Percentiles rank a stretch among this genome's conserved stretches.
These are phyloP conservation scores for Periophthalmus magnuspinnatus DNA, from an alignment of 2,797 vertebrate species.

Conservation along the genomic window DNA sequence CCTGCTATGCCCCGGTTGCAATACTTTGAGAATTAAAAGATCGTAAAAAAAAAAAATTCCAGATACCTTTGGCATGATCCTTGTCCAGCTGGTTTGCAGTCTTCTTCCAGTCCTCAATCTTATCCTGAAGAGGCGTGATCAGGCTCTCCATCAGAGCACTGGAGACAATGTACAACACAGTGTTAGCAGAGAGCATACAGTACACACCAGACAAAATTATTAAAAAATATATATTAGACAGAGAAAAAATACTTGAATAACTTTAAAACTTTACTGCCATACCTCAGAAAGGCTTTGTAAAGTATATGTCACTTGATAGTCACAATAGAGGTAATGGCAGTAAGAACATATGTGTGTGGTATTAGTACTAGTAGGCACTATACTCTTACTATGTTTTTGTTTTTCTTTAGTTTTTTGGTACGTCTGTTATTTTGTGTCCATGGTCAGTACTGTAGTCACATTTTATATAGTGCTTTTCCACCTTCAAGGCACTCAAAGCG, in stretches of 20 bases:
- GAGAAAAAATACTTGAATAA: not conserved
- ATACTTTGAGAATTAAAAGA: not conserved
- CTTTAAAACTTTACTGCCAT: too few relatives aligned
- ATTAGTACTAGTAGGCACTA: too few relatives aligned
- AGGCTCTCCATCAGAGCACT: slow-evolving; percentile 97
- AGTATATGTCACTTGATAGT: too few relatives aligned
- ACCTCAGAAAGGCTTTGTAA: too few relatives aligned
- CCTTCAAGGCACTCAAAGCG: too few relatives aligned
- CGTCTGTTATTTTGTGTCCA: too few relatives aligned
- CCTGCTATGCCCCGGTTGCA: not conserved
- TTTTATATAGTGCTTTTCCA: too few relatives aligned
- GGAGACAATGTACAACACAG: slow-evolving; percentile 3
- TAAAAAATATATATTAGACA: not conserved
- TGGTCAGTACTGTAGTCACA: too few relatives aligned
- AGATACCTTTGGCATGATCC: slow-evolving; percentile 93
- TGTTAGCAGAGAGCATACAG: not conserved
- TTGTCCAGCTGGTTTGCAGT: slow-evolving; percentile 95
- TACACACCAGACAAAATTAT: not conserved
- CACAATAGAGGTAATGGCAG: too few relatives aligned
- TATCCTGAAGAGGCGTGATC: slow-evolving; percentile 93
- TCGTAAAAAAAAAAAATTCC: not conserved
- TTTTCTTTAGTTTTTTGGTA: too few relatives aligned
- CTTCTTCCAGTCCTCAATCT: slow-evolving; percentile 99
- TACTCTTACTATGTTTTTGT: too few relatives aligned
- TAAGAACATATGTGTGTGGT: too few relatives aligned